Base-by-base conservation (phyloP, 2,113 vertebrate species). In the Peromyscus polionotus region DNA sequence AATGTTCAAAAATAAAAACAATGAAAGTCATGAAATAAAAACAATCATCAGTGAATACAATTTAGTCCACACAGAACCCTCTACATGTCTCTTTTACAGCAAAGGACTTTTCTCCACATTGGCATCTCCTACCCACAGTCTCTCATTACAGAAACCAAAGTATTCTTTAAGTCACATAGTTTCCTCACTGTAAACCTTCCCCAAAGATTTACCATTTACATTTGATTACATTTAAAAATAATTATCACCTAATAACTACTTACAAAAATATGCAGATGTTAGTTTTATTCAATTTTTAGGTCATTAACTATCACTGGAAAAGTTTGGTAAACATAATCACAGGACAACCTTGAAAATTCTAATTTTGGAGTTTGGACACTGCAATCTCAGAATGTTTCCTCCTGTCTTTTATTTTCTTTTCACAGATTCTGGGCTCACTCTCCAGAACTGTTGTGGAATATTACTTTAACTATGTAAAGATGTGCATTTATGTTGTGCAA, bases 211-310 rank as follows among this genome's bases (percentile, higher is more conserved):
- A 1, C 31, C 61, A 76, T 48, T 95, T 88, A 48, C 84, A 68
- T 90, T 77, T 68, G 39, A 83, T 28, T 77, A 94, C 86, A 89
- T 88, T 39, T 28, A 36, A 97, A 97, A 45, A 88, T 88, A 61
- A 77, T 33, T 39, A 45, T 70, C 70, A 81, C 7, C 16, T 86
- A 95, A 85, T 79, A 96, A 5, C 22, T 61, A 61, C 59, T 76
- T 5, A 17, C 19, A 68, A 8, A 85, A 75, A 4, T 73, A 4
- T 59, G 57, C 4, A 59, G 6, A 86, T 70, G 54, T 33, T 45
- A 61, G 42, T 51, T 51, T 89, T 36, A 89, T 79, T 59, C 45
- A 89, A 84, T 76, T 61, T 93, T 93, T 36, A 81, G 5, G 2
- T 70, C 73, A 31, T 2, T 7, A 20, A 65, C 39, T 63, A 59